phyloP scores from a whole-genome alignment of 2,113 vertebrate species.

The Desmodus rotundus region DNA sequence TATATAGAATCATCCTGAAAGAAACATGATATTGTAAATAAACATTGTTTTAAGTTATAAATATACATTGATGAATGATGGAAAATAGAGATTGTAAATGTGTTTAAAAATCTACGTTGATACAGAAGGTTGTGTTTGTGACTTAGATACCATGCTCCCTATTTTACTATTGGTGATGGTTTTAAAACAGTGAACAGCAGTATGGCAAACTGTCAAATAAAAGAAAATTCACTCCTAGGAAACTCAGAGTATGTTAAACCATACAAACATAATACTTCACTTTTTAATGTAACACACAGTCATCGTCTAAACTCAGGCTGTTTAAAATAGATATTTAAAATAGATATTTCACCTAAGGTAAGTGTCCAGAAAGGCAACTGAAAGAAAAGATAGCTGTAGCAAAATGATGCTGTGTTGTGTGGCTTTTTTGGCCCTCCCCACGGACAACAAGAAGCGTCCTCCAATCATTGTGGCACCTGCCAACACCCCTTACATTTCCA shows the following conservation, averaged over 20 bases:
- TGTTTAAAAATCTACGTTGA: neutral
- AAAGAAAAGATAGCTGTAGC: neutral
- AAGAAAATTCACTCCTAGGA: neutral
- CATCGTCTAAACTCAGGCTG: neutral
- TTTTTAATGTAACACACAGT: neutral
- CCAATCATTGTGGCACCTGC: neutral
- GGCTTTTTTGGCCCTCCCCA: neutral
- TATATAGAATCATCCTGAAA: neutral
- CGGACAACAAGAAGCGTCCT: neutral
- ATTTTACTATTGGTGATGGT: neutral
- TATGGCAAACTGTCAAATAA: neutral
- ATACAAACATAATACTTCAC: neutral
- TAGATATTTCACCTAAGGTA: neutral
- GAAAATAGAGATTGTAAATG: neutral
- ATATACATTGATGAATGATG: neutral
- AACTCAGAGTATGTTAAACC: neutral
- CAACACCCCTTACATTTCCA: neutral
- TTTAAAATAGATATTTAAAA: neutral
- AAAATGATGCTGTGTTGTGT: neutral
- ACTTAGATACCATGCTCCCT: neutral
- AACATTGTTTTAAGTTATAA: neutral
- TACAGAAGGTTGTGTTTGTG: neutral
- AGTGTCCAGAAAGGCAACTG: neutral
- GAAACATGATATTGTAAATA: neutral
- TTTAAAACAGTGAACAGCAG: neutral